Evolutionary conservation across 2,888 invertebrate genomes (phyloP).

Genomic region (Latheticus oryzae): DNA sequence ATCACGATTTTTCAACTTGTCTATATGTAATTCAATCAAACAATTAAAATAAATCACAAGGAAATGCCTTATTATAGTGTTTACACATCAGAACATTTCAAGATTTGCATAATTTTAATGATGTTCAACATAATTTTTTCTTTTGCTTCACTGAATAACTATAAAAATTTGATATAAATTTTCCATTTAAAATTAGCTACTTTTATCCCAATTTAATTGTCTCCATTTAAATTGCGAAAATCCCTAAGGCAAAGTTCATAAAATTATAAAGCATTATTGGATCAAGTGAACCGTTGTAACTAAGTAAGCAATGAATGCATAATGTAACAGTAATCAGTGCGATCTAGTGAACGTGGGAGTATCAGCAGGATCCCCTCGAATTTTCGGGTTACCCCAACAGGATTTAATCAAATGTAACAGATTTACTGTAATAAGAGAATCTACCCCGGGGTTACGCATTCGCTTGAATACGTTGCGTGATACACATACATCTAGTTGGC

Average conservation of each 20-base stretch:
- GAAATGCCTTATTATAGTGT: constrained; percentile 34
- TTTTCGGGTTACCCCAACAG: constrained; percentile 56
- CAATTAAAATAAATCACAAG: constrained; percentile 26
- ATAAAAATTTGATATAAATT: no score
- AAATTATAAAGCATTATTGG: constrained; percentile 54
- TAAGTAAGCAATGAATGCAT: constrained; percentile 59
- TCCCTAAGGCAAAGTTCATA: constrained; percentile 46
- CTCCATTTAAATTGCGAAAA: constrained; percentile 34
- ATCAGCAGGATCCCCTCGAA: constrained; percentile 48
- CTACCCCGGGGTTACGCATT: constrained; percentile 39
- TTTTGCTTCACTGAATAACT: neutral
- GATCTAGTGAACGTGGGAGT: constrained; percentile 42
- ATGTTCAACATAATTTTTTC: constrained; percentile 32
- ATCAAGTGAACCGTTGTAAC: constrained; percentile 50
- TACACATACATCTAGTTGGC: constrained; percentile 43
- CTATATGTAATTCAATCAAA: constrained; percentile 2
- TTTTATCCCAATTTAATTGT: constrained; percentile 35
- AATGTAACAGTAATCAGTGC: constrained; percentile 54
- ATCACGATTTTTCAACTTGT: no score
- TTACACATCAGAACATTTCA: constrained; percentile 34
- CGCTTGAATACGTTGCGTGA: constrained; percentile 40
- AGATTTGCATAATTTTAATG: constrained; percentile 36
- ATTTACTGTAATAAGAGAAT: constrained; percentile 58
- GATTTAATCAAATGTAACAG: constrained; percentile 63
- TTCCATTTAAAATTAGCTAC: no score